These are phyloP conservation scores for Lateolabrax maculatus DNA, from an alignment of 2,797 vertebrate species.

Conservation along the genomic window DNA sequence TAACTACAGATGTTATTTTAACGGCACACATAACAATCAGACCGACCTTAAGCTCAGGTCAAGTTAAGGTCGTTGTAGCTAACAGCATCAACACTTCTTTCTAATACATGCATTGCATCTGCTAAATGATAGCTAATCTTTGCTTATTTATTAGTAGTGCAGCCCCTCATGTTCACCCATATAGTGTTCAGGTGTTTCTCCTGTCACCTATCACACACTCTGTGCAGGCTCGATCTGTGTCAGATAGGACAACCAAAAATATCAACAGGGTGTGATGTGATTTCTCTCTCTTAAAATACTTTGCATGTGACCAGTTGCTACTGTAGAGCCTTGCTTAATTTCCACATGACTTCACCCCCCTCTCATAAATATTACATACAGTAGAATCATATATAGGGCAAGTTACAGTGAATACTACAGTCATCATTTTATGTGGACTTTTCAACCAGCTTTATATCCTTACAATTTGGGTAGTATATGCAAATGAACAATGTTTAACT, in stretches of 20 bases:
- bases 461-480: too few species aligned
- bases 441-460: too few species aligned
- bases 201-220: constrained; percentile 20
- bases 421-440: too few species aligned
- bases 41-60: background rate
- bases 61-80: background rate
- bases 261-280: constrained; percentile 41
- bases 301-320: constrained; percentile 39
- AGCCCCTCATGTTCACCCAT: background rate
- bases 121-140: background rate
- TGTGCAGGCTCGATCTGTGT: background rate
- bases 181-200: background rate
- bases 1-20: constrained; percentile 39
- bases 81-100: background rate
- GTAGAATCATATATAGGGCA: background rate
- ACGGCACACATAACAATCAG: constrained; percentile 16
- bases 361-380: background rate
- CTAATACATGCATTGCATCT: background rate
- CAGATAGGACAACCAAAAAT: constrained; percentile 54
- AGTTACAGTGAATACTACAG: background rate
- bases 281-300: constrained; percentile 62
- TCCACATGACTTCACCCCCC: background rate
- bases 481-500: too few species aligned
- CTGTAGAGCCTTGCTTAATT: constrained; percentile 1
- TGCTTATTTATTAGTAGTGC: background rate